Evolutionary conservation across 1,140 invertebrate genomes (phyloP), one percentile per base, ranked within the genome.

Genomic region (Cyphomyrmex costatus): DNA sequence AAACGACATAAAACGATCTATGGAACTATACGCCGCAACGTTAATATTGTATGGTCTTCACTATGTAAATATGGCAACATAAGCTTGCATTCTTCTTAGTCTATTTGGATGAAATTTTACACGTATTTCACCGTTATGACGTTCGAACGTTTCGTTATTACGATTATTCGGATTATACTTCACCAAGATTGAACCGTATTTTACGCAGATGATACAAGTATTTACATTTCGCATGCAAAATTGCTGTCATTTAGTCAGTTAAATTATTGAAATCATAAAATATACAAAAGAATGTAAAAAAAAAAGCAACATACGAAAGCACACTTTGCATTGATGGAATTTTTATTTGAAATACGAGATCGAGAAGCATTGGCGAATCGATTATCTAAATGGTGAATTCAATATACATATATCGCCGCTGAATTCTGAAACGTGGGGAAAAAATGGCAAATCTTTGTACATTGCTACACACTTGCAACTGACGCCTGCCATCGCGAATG

Each of bases 1-100:
- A 89, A 88, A 89, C 36, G 42, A 1, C 12, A 21, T 36, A 19
- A 33, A 88, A 88, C 76, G 88, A 89, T 68, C 82, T 80, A 65
- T 88, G 68, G 74, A 89, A 21, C 30, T 36, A 21, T 49, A 10
- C 60, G 27, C 21, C 30, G 53, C 66, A 74, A 16, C 36, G 21
- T 88, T 77, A 30, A 70, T 63, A 84, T 88, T 88, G 58, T 80
- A 61, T 12, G 53, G 30, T 0, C 58, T n/a, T 49, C 74, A 71
- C 77, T 78, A 85, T 88, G 71, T 88, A 85, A 88, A 76, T 66
- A 88, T 88, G 36, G 21, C 3, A 73, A 56, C 3, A 12, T 16
- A 56, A 58, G 16, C 19, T 6, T 71, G 33, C 33, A 58, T n/a
- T 12, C 19, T 30, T 33, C 21, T 21, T 21, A 56, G n/a, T 68